phyloP scores from a whole-genome alignment of 2,888 invertebrate species.

The Meghimatium bilineatum region DNA sequence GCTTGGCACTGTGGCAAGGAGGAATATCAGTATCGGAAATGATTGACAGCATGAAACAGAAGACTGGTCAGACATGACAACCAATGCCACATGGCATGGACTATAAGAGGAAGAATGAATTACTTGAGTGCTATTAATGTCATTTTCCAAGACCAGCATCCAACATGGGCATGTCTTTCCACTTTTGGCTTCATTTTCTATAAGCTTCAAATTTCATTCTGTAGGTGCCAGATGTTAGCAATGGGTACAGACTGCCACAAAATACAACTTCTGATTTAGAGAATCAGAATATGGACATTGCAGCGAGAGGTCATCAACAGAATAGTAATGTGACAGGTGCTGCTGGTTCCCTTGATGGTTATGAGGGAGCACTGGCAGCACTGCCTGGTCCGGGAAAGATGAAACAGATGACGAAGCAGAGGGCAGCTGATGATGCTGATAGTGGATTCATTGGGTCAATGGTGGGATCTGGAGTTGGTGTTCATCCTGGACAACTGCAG shows the following conservation, averaged over 20 bases:
- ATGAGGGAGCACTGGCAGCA: constrained; percentile 60
- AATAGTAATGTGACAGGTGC: background rate
- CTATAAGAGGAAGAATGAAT: no score
- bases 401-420: constrained; percentile 68
- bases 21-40: no score
- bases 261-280: constrained; percentile 69
- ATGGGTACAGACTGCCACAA: constrained; percentile 65
- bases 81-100: no score
- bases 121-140: no score
- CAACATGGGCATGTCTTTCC: no score
- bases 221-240: constrained; percentile 63
- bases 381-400: constrained; percentile 69
- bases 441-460: constrained; percentile 72
- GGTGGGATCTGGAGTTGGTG: constrained; percentile 65
- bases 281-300: background rate
- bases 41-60: no score
- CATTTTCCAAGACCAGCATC: no score
- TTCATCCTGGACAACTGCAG: constrained; percentile 11
- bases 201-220: constrained; percentile 12
- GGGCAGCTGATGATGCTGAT: constrained; percentile 67
- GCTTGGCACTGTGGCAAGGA: no score
- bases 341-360: constrained; percentile 19
- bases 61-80: no score
- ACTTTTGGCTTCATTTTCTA: no score
- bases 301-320: background rate